Evolutionary conservation across 2,797 vertebrate genomes (phyloP).

Genomic region (Miopithecus talapoin): DNA sequence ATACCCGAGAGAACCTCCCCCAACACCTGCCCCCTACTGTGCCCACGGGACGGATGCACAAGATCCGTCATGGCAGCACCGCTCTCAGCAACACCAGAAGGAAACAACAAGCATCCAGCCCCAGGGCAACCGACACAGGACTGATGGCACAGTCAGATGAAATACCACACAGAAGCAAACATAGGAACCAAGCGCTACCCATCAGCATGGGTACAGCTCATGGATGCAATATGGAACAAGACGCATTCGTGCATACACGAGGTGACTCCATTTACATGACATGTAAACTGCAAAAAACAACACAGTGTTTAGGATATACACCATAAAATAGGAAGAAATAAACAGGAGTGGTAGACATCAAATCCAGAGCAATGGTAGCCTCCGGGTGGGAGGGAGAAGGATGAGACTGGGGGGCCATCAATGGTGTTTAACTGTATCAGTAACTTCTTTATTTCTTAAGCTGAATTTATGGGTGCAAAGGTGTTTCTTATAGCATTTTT

Average conservation of each 20-base stretch:
- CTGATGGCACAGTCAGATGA: fast-evolving
- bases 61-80: fast-evolving
- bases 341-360: fast-evolving
- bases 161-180: neutral
- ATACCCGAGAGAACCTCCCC: fast-evolving
- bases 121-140: fast-evolving
- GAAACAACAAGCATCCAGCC: neutral
- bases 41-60: fast-evolving
- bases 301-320: neutral
- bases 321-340: neutral
- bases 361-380: no score
- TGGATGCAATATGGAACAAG: fast-evolving
- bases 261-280: neutral
- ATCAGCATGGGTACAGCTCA: fast-evolving
- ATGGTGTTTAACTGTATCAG: fast-evolving
- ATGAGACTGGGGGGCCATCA: neutral
- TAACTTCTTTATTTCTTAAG: neutral
- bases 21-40: neutral
- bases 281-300: fast-evolving
- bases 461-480: neutral
- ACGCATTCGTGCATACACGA: fast-evolving
- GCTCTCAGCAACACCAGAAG: fast-evolving
- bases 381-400: no score
- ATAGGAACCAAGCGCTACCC: fast-evolving
- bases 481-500: neutral